Conservation (phyloP, 2,888 invertebrate species). For the Apamea anceps region DNA sequence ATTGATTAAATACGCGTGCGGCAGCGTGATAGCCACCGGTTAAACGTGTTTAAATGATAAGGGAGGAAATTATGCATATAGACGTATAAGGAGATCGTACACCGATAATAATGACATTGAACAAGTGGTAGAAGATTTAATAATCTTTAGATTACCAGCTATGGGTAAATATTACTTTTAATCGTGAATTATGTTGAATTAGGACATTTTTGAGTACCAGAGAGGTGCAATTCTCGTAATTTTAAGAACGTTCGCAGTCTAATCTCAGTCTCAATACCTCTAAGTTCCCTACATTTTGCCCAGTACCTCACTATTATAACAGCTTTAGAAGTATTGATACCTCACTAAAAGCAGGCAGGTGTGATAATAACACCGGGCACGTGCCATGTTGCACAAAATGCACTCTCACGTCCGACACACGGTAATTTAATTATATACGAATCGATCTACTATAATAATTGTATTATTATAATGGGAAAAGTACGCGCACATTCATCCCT, state of each 20-base stretch:
- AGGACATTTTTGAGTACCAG: not conserved
- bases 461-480: not conserved
- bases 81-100: slow-evolving; percentile 42
- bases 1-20: slow-evolving; percentile 89
- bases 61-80: slow-evolving; percentile 70
- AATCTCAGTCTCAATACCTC: too few relatives aligned
- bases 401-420: slow-evolving; percentile 68
- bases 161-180: not conserved
- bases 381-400: slow-evolving; percentile 66
- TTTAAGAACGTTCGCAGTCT: too few relatives aligned
- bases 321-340: slow-evolving; percentile 30
- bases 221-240: too few relatives aligned
- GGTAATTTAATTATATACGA: slow-evolving; percentile 59
- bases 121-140: not conserved
- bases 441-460: slow-evolving; percentile 37
- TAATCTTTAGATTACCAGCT: not conserved
- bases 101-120: slow-evolving; percentile 28
- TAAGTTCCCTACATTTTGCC: not conserved
- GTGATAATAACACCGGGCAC: slow-evolving; percentile 46
- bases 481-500: not conserved
- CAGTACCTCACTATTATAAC: slow-evolving; percentile 17
- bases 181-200: not conserved
- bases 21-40: slow-evolving; percentile 83
- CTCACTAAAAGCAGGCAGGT: slow-evolving; percentile 56
- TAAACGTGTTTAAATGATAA: slow-evolving; percentile 82